Percentiles rank a stretch among this genome's conserved stretches.
phyloP scores from a whole-genome alignment of 2,888 invertebrate species.

The Cordilura impudica region DNA sequence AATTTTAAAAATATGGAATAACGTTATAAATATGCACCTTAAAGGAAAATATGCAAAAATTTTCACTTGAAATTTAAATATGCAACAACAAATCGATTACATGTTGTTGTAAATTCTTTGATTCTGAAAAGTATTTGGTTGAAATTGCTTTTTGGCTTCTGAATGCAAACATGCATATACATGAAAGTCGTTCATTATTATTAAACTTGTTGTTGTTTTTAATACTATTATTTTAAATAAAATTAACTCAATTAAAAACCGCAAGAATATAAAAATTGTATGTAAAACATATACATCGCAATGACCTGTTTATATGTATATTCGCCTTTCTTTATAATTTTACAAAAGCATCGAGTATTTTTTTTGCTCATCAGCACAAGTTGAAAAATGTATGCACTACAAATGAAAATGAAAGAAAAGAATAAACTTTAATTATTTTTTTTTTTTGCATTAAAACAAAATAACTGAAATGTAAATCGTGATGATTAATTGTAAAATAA shows the following conservation, averaged over 20 bases:
- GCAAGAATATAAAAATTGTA: neutral
- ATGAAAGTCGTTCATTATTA: too few species aligned
- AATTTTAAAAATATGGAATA: too few species aligned
- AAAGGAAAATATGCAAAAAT: too few species aligned
- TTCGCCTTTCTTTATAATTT: neutral
- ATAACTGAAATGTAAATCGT: constrained; percentile 36
- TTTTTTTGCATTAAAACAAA: neutral
- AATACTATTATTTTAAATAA: too few species aligned
- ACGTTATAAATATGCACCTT: too few species aligned
- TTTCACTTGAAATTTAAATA: too few species aligned
- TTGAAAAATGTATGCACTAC: constrained; percentile 27
- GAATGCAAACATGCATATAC: too few species aligned
- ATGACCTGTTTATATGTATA: constrained; percentile 47
- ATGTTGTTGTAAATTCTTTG: too few species aligned
- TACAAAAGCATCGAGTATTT: neutral
- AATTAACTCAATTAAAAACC: neutral
- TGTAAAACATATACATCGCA: constrained; percentile 46
- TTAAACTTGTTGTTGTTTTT: too few species aligned
- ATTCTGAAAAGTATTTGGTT: too few species aligned
- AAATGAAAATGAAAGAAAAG: constrained; percentile 9
- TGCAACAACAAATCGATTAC: too few species aligned
- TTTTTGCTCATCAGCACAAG: neutral
- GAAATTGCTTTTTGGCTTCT: too few species aligned
- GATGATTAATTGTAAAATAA: constrained; percentile 55
- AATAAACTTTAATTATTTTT: constrained; percentile 1